Conservation (phyloP, 1,140 invertebrate genomes). For the Polypedilum pembai region DNA sequence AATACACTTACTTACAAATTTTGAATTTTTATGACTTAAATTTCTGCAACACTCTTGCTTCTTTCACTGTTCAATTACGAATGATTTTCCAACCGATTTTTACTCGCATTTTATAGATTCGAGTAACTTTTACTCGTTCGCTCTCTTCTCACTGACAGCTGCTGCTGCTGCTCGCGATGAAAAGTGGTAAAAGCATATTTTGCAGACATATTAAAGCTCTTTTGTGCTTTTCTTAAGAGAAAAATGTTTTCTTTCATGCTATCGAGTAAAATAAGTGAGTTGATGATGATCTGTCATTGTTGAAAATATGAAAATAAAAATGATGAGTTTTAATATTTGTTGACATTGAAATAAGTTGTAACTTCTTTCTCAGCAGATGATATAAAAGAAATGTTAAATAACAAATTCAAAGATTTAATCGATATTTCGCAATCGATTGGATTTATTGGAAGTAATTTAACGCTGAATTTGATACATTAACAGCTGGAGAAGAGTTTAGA, state of each 20-base stretch:
- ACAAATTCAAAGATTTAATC: not conserved
- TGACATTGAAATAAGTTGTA: too few relatives aligned
- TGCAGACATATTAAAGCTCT: too few relatives aligned
- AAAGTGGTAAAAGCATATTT: too few relatives aligned
- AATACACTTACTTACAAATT: not conserved
- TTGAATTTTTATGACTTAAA: not conserved
- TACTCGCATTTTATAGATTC: slow-evolving; percentile 6
- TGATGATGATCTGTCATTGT: not conserved
- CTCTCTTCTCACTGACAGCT: not conserved
- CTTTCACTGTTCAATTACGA: not conserved
- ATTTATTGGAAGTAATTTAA: slow-evolving; percentile 14
- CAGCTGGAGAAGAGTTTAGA: not conserved
- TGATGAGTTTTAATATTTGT: slow-evolving; percentile 6
- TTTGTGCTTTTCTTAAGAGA: not conserved
- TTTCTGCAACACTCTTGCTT: not conserved
- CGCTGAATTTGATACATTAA: not conserved
- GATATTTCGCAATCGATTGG: not conserved
- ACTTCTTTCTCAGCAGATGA: not conserved
- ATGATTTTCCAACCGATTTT: not conserved
- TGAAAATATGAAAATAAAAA: not conserved
- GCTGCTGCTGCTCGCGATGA: not conserved
- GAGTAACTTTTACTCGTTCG: not conserved
- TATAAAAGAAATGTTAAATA: not conserved
- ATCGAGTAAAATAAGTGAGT: too few relatives aligned
- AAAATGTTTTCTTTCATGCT: too few relatives aligned